These are phyloP conservation scores for Coelopa pilipes DNA, from an alignment of 2,888 invertebrate genomes.

Conservation along the genomic window DNA sequence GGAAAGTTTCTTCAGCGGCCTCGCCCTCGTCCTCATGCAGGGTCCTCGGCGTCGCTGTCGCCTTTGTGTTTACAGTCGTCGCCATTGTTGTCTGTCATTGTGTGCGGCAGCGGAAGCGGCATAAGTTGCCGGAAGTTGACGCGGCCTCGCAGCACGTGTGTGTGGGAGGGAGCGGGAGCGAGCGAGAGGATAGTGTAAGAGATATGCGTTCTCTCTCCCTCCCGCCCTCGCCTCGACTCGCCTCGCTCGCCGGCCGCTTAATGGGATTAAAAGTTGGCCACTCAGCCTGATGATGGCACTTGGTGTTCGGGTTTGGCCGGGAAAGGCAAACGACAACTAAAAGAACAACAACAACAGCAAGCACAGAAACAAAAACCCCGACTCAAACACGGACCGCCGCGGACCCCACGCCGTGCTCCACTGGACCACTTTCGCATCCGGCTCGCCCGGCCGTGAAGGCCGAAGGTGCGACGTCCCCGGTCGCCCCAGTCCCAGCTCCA, in stretches of 20 bases:
- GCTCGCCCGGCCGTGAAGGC: too few species aligned
- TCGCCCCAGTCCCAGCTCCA: too few species aligned
- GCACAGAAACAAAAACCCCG: too few species aligned
- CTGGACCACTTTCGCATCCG: too few species aligned
- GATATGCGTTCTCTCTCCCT: not conserved
- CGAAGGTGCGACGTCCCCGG: too few species aligned
- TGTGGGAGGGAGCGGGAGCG: not conserved
- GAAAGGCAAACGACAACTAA: not conserved
- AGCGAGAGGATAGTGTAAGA: too few species aligned
- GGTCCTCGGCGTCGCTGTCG: constrained; percentile 25
- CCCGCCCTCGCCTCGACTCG: not conserved
- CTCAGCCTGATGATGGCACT: constrained; percentile 20
- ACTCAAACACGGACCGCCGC: too few species aligned
- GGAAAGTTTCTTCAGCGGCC: too few species aligned
- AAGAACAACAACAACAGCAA: too few species aligned
- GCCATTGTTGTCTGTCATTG: constrained; percentile 56
- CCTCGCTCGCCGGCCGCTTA: not conserved
- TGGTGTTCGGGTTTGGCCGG: constrained; percentile 5
- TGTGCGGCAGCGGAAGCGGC: constrained; percentile 58
- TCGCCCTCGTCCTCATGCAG: not conserved
- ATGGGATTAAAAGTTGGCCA: constrained; percentile 18
- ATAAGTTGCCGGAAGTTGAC: constrained; percentile 50
- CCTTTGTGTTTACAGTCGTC: constrained; percentile 46
- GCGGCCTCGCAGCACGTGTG: constrained; percentile 22
- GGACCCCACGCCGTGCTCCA: too few species aligned